Percentiles rank a stretch among this genome's conserved stretches.
These are phyloP conservation scores for Psilanteris sp. DNA, from an alignment of 1,140 invertebrate species.

Conservation along the genomic window DNA sequence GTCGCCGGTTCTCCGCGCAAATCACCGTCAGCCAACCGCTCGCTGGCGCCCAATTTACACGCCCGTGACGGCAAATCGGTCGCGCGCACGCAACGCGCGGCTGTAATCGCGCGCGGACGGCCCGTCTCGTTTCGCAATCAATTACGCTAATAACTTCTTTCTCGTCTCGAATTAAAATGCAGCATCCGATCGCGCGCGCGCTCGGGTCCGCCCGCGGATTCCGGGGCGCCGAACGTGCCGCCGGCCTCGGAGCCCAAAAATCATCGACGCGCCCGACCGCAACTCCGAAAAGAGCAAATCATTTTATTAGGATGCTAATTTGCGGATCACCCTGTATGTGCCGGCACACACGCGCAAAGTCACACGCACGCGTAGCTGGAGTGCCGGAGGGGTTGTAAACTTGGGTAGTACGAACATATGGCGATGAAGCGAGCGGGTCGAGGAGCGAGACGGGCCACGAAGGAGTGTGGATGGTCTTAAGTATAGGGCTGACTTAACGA, in stretches of 20 bases:
- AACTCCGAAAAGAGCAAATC: conserved; percentile 47
- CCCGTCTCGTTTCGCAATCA: too few species aligned
- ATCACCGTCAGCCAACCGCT: too few species aligned
- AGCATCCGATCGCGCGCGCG: too few species aligned
- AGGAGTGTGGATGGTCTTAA: conserved; percentile 71
- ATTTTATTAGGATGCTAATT: conserved; percentile 48
- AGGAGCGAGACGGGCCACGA: conserved; percentile 42
- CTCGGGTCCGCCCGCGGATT: too few species aligned
- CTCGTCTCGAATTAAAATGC: too few species aligned
- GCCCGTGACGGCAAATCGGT: too few species aligned
- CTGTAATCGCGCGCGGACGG: too few species aligned
- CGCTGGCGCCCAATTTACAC: too few species aligned
- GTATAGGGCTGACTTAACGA: conserved; percentile 80
- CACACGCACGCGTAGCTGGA: conserved; percentile 27
- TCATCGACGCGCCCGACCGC: neutral
- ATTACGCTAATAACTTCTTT: too few species aligned
- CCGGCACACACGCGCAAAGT: conserved; percentile 32
- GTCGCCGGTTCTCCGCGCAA: too few species aligned
- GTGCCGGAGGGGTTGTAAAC: conserved; percentile 62
- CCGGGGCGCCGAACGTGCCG: too few species aligned
- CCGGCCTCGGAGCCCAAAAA: conserved; percentile 1
- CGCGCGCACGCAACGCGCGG: too few species aligned
- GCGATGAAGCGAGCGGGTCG: conserved; percentile 30
- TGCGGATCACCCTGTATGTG: conserved; percentile 53
- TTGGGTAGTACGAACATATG: conserved; percentile 59